Evolutionary conservation across 2,113 vertebrate species (phyloP).

Genomic region (Corydoras sp.): DNA sequence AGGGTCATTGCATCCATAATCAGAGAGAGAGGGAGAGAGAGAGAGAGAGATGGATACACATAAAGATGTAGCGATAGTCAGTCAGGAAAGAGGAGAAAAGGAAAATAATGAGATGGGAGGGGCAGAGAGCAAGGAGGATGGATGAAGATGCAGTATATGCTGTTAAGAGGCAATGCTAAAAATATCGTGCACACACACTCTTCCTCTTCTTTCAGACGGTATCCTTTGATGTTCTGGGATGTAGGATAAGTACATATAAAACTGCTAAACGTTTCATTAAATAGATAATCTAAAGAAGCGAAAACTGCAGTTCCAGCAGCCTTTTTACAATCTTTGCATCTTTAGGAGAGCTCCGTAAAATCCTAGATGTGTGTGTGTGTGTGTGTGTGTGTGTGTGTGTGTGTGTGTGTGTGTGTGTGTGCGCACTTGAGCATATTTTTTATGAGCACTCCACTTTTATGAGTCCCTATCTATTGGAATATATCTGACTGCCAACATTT

Average conservation of each 20-base stretch:
- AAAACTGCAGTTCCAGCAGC: neutral
- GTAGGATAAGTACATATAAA: too few relatives aligned
- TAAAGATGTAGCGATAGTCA: constrained; percentile 5
- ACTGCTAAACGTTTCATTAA: neutral
- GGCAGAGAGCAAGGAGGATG: neutral
- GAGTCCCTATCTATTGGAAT: constrained; percentile 37
- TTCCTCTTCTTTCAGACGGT: too few relatives aligned
- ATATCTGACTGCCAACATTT: constrained; percentile 36
- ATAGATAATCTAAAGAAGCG: neutral
- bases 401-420: constrained; percentile 13
- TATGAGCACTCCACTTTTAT: constrained; percentile 41
- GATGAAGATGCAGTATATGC: neutral
- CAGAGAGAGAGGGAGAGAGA: neutral
- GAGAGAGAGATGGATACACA: constrained; percentile 2
- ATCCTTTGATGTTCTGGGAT: too few relatives aligned
- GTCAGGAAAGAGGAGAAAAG: constrained; percentile 4
- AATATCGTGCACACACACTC: too few relatives aligned
- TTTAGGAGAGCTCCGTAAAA: neutral
- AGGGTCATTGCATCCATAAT: too few relatives aligned
- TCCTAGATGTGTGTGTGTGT: constrained; percentile 11
- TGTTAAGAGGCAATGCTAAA: neutral
- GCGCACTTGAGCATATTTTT: constrained; percentile 21
- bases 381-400: constrained; percentile 18
- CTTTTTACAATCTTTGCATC: neutral
- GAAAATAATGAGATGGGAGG: constrained; percentile 16